Percentiles rank a stretch among this genome's conserved stretches.
phyloP scores from a whole-genome alignment of 2,797 vertebrate species.

The Scomberomorus guttatus region DNA sequence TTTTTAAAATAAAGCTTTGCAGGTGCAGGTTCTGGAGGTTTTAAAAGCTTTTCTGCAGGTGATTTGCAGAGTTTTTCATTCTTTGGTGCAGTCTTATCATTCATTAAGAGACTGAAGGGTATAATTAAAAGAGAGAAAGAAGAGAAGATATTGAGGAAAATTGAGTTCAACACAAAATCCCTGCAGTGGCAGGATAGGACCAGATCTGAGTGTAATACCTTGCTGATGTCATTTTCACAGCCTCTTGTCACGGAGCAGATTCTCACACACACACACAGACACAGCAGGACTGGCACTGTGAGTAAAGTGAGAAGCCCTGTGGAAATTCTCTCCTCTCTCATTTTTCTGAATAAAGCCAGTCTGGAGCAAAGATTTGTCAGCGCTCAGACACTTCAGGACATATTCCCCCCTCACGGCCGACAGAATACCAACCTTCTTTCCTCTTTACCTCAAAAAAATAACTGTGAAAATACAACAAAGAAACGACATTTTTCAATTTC shows the following conservation, averaged over 20 bases:
- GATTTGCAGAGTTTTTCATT: slow-evolving; percentile 9
- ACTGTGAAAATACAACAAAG: neutral
- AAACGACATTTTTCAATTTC: slow-evolving; percentile 3
- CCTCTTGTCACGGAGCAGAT: slow-evolving; percentile 42
- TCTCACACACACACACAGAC: neutral
- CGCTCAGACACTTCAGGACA: slow-evolving; percentile 22
- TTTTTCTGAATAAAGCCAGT: slow-evolving; percentile 36
- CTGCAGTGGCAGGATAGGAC: neutral
- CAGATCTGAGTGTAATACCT: slow-evolving; percentile 34
- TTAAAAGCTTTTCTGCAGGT: slow-evolving; percentile 22
- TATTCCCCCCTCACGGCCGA: neutral
- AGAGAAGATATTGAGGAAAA: slow-evolving; percentile 21
- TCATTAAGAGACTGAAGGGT: slow-evolving; percentile 39
- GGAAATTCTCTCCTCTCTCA: slow-evolving; percentile 17
- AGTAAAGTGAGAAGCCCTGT: slow-evolving; percentile 11
- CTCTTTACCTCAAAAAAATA: too few species aligned
- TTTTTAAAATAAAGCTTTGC: neutral
- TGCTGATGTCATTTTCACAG: slow-evolving; percentile 51
- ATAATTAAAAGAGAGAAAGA: slow-evolving; percentile 43
- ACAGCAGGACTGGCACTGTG: slow-evolving; percentile 7
- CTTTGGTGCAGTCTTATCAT: slow-evolving; percentile 24
- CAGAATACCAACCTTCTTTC: neutral
- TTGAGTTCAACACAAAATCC: slow-evolving; percentile 38
- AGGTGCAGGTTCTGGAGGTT: neutral
- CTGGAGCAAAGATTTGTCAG: slow-evolving; percentile 26